phyloP scores from a whole-genome alignment of 2,113 vertebrate genomes.

The Lontra canadensis region DNA sequence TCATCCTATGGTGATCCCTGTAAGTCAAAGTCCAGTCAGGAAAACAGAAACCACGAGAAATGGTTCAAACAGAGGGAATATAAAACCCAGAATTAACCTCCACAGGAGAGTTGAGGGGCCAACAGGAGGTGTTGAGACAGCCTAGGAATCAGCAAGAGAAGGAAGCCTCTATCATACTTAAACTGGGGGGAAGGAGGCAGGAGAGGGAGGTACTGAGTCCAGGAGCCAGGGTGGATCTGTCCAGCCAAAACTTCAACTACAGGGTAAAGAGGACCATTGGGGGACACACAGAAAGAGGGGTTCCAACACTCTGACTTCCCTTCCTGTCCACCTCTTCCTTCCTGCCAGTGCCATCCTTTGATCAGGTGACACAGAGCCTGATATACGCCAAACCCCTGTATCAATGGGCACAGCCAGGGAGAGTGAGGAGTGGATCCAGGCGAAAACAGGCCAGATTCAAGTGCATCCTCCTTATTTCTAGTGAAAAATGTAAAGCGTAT shows the following conservation, averaged over 20 bases:
- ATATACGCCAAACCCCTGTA: not conserved
- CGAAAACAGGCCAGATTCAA: not conserved
- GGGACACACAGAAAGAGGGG: not conserved
- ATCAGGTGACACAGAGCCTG: not conserved
- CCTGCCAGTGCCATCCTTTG: not conserved
- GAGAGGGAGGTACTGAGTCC: not conserved
- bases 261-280: too few relatives aligned
- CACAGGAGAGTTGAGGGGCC: not conserved
- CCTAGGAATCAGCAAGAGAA: not conserved
- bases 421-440: not conserved
- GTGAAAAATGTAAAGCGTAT: not conserved
- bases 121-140: not conserved
- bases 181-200: too few relatives aligned
- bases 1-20: not conserved
- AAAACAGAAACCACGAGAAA: not conserved
- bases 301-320: not conserved
- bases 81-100: not conserved
- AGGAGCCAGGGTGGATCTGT: not conserved
- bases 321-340: not conserved
- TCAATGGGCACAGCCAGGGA: not conserved
- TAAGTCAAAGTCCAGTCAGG: not conserved
- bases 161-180: not conserved
- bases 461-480: not conserved
- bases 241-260: not conserved
- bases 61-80: not conserved